Evolutionary conservation across 2,797 vertebrate species (phyloP), one percentile per base, ranked within the genome.

Genomic region (Eulemur coronatus): DNA sequence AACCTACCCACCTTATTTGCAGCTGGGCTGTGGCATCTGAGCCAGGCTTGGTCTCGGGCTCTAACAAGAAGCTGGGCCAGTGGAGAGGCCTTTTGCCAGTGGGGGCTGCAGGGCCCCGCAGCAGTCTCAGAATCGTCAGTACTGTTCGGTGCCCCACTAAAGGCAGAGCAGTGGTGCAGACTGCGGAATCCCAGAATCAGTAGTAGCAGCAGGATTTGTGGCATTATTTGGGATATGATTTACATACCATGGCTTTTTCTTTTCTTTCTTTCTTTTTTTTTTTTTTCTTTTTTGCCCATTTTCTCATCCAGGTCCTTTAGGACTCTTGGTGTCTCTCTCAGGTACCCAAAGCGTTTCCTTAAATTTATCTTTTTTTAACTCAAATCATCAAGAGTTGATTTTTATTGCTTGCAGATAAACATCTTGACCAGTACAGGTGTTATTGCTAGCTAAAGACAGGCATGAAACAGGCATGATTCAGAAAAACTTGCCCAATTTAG

Each of bases 111-210:
- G 38, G 4, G 22, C 11, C 38, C 30, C 6, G 10, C 10, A 0
- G 70, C 3, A 3, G 41, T 38, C 50, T 61, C 35, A 33, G 50
- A 59, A 15, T 24, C 28, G 10, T 22, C 3, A 28, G 38, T 24
- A 2, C 5, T 20, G 17, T 35, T 38, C n/a, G 24, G 13, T 1
- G 0, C 63, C 50, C 1, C 2, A 24, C 63, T 48, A 4, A 57
- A 30, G 30, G 14, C 38, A 18, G 7, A 3, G 33, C 13, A 35
- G 4, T 30, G 2, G 4, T 9, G 24, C 52, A n/a, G 18, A 12
- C 28, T 38, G 30, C 26, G 28, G 28, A 43, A 26, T 28, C 6
- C 24, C 50, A 17, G 22, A 0, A 26, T 57, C 63, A 35, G 18
- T 22, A 52, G 26, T 1, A 6, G 18, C 13, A 43, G 3, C 38